phyloP scores from a whole-genome alignment of 2,113 vertebrate species.

The Apus apus region DNA sequence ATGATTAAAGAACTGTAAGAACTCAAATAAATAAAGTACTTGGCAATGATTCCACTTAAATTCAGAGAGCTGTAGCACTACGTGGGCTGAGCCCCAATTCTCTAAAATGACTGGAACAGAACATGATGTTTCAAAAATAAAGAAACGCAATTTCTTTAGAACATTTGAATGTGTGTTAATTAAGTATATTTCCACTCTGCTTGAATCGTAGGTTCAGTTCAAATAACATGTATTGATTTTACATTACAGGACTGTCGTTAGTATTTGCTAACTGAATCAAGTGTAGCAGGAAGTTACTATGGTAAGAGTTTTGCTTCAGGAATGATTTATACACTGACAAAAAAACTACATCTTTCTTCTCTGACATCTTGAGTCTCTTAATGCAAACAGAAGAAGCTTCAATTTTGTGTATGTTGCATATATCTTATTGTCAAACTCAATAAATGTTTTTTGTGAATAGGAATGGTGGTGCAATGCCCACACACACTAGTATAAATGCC shows the following conservation, averaged over 20 bases:
- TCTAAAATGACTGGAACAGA: slow-evolving; percentile 37
- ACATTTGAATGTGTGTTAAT: slow-evolving; percentile 29
- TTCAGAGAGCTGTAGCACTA: background rate
- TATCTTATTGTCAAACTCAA: background rate
- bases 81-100: background rate
- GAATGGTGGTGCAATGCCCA: background rate
- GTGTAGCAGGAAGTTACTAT: background rate
- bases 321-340: slow-evolving; percentile 37
- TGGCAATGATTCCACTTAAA: slow-evolving; percentile 28
- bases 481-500: background rate
- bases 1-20: slow-evolving; percentile 5
- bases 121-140: slow-evolving; percentile 41
- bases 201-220: slow-evolving; percentile 1
- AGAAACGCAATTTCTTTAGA: slow-evolving; percentile 17
- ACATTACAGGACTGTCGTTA: slow-evolving; percentile 24
- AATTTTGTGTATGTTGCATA: background rate
- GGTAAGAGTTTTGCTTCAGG: slow-evolving; percentile 7
- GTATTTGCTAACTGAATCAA: slow-evolving; percentile 1
- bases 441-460: background rate
- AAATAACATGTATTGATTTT: slow-evolving; percentile 39
- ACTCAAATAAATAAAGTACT: background rate
- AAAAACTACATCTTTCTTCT: slow-evolving; percentile 19
- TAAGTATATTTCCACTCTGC: slow-evolving; percentile 10
- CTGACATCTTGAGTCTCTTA: background rate
- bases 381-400: background rate